Conservation (phyloP, 2,888 invertebrate genomes). For the Dryomyza anilis region DNA sequence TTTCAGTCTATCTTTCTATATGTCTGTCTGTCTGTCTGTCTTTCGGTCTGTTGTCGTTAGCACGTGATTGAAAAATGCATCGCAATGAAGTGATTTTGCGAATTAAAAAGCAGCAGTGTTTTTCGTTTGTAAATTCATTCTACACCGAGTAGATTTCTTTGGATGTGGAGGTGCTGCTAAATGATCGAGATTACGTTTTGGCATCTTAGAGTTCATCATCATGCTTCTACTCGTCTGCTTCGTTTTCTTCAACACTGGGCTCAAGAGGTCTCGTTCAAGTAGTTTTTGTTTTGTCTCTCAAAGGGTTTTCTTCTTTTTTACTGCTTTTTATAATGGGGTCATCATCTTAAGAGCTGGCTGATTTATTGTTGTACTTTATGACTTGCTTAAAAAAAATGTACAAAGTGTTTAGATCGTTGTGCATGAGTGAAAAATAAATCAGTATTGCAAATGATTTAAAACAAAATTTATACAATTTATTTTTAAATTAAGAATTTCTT, state of each 20-base stretch:
- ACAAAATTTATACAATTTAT: no score
- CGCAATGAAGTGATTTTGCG: slow-evolving; percentile 49
- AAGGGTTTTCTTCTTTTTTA: not conserved
- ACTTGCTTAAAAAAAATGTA: slow-evolving; percentile 7
- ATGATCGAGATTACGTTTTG: slow-evolving; percentile 23
- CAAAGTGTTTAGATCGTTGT: not conserved
- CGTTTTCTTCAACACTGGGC: not conserved
- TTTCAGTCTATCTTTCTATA: not conserved
- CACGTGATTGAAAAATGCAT: slow-evolving; percentile 52
- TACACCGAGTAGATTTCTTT: no score
- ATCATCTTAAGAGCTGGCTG: not conserved
- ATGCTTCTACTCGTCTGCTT: not conserved
- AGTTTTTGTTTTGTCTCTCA: not conserved
- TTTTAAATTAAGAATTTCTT: no score
- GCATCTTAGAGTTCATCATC: not conserved
- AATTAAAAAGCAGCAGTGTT: slow-evolving; percentile 9
- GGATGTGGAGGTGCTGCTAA: slow-evolving; percentile 9
- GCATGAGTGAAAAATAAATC: not conserved
- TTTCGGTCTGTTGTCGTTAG: slow-evolving; percentile 32
- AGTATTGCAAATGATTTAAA: not conserved
- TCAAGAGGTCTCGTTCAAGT: slow-evolving; percentile 1
- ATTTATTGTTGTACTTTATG: slow-evolving; percentile 1
- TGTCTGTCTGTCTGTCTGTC: not conserved
- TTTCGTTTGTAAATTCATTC: slow-evolving; percentile 18
- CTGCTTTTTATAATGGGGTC: not conserved